Evolutionary conservation across 2,888 invertebrate species (phyloP), one percentile per base, ranked within the genome.

Genomic region (Argyra leucocephala): DNA sequence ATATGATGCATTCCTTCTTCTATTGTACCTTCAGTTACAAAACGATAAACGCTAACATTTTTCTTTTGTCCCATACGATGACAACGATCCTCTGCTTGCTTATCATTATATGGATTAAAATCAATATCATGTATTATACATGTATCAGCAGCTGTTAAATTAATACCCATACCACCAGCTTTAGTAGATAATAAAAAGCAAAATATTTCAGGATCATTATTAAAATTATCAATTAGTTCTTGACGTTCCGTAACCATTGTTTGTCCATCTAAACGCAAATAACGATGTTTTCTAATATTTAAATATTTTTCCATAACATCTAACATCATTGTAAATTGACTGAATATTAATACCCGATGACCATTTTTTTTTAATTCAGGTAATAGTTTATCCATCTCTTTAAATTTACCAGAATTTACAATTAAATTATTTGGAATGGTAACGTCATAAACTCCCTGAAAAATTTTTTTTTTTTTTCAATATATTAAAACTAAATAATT

Each of bases 71-170:
- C 89, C 85, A 90, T 86, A 31, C 89, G 81, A 76, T 90, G 89
- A 76, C 89, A 89, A 69, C 89, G 83, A 81, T 98, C 97, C 78
- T 97, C 96, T 0, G 97, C 97, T 81, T 96, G 96, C 79, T 96
- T 96, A 78, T 98, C 97, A 78, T 97, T 97, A 80, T 97, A 96
- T 0, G 97, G 97, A 82, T 98, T 98, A 78, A 95, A 96, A 82
- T 98, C 98, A 63, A 97, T 93, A 76, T 98, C 98, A 78, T 98
- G 96, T 69, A 98, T 89, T 67, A 94, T 89, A 61, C 97, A 97
- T 15, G 92, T 92, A 81, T 97, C 96, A 0, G 98, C 97, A 0
- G 93, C 88, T 0, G 94, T 94, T 69, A 96, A 84, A 82, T 96
- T 96, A 74, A 96, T 95, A 65, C 96, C 96, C 63, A 96, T 83